phyloP scores from a whole-genome alignment of 2,888 invertebrate species.

The Phaonia tiefii region DNA sequence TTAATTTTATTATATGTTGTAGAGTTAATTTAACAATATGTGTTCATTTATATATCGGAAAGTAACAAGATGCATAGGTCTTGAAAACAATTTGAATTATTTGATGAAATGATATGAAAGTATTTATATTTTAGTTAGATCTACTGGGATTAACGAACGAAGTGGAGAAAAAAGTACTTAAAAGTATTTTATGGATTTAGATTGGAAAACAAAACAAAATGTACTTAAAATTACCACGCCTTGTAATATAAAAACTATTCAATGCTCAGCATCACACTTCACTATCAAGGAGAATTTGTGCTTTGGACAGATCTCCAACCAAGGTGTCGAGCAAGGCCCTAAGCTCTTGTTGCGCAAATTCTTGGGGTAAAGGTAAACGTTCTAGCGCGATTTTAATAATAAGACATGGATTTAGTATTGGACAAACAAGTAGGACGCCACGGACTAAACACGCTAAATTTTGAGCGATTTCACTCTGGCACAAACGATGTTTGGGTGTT shows the following conservation, averaged over 20 bases:
- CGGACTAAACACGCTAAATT: constrained; percentile 78
- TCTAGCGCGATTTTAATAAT: constrained; percentile 79
- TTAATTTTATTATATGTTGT: no score
- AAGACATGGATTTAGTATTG: constrained; percentile 77
- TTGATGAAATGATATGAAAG: no score
- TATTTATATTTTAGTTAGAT: no score
- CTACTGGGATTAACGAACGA: no score
- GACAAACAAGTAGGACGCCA: constrained; percentile 78
- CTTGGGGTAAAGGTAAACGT: constrained; percentile 80
- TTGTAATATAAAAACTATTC: not conserved
- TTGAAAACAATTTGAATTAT: no score
- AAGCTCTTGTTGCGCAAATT: constrained; percentile 79
- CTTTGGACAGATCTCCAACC: constrained; percentile 73
- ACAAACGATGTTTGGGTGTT: constrained; percentile 80
- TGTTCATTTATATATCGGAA: no score
- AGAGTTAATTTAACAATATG: no score
- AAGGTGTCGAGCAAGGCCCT: constrained; percentile 75
- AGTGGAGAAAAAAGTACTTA: not conserved
- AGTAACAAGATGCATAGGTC: no score
- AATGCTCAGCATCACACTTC: not conserved
- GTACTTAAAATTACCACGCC: constrained; percentile 40
- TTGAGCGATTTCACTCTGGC: constrained; percentile 80
- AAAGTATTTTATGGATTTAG: constrained; percentile 80
- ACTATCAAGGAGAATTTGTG: constrained; percentile 55
- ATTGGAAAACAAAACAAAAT: constrained; percentile 24